Conservation (phyloP, 2,113 vertebrate genomes). For the Thryonomys swinderianus region DNA sequence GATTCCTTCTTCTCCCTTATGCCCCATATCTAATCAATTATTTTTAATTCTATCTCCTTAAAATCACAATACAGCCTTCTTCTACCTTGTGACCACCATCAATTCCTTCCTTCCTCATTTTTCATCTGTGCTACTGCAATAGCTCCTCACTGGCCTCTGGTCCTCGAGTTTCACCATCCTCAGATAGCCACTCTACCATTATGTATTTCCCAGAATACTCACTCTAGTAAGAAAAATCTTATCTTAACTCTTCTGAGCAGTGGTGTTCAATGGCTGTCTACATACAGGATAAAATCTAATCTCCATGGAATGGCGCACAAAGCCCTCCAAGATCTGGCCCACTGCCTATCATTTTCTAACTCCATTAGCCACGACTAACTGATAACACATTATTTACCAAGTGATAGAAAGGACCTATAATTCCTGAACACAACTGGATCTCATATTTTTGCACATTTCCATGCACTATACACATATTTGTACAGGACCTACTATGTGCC, state of each 20-base stretch:
- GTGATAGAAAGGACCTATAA: conserved; percentile 28
- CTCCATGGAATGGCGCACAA: neutral
- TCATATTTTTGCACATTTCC: conserved; percentile 21
- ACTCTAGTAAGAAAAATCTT: conserved; percentile 35
- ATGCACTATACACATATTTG: conserved; percentile 21
- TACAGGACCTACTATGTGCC: neutral
- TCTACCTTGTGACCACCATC: neutral
- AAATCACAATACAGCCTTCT: neutral
- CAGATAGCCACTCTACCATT: neutral
- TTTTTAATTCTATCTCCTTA: neutral
- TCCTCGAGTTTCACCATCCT: neutral
- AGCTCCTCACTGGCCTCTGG: neutral
- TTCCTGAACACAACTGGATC: conserved; percentile 21
- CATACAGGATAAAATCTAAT: conserved; percentile 41
- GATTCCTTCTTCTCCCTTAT: neutral
- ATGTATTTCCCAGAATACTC: neutral
- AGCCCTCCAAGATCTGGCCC: neutral
- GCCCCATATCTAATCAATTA: neutral
- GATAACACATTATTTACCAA: conserved; percentile 30
- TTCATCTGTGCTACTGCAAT: neutral
- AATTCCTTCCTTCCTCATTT: neutral
- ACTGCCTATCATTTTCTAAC: neutral
- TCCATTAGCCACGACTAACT: neutral
- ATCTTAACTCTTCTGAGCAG: neutral
- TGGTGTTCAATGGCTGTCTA: conserved; percentile 3